Conservation (phyloP, 2,888 invertebrate genomes). For the Chymomyza procnemis region DNA sequence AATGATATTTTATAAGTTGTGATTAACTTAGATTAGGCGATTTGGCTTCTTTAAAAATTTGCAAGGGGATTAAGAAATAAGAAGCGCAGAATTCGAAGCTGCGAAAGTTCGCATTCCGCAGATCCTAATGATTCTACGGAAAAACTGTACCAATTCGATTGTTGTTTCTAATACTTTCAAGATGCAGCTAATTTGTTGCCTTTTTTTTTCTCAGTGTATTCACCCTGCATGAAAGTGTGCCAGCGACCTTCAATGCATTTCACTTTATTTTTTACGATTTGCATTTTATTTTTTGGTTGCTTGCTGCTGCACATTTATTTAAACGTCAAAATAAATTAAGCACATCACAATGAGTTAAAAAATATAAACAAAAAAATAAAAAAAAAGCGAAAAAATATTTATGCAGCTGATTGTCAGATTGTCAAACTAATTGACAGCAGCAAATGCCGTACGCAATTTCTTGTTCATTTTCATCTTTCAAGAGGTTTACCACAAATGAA, state of each 20-base stretch:
- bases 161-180: too few relatives aligned
- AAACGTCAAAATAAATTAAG: neutral
- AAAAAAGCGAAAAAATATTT: neutral
- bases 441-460: slow-evolving; percentile 21
- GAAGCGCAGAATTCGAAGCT: too few relatives aligned
- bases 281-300: neutral
- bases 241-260: slow-evolving; percentile 9
- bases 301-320: neutral
- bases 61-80: too few relatives aligned
- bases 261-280: neutral
- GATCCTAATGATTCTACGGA: too few relatives aligned
- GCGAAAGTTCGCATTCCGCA: too few relatives aligned
- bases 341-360: neutral
- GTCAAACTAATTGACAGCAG: slow-evolving; percentile 32
- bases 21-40: too few relatives aligned
- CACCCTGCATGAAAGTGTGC: slow-evolving; percentile 29
- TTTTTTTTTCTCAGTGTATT: neutral
- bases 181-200: too few relatives aligned
- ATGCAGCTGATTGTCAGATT: slow-evolving; percentile 4
- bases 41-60: too few relatives aligned
- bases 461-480: slow-evolving; percentile 2
- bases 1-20: too few relatives aligned
- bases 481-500: neutral
- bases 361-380: neutral
- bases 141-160: too few relatives aligned